A percentile compares a stretch with the other conserved stretches of the same genome.
These are phyloP conservation scores for Rhinophrynus dorsalis DNA, from an alignment of 2,797 vertebrate genomes.

Conservation along the genomic window DNA sequence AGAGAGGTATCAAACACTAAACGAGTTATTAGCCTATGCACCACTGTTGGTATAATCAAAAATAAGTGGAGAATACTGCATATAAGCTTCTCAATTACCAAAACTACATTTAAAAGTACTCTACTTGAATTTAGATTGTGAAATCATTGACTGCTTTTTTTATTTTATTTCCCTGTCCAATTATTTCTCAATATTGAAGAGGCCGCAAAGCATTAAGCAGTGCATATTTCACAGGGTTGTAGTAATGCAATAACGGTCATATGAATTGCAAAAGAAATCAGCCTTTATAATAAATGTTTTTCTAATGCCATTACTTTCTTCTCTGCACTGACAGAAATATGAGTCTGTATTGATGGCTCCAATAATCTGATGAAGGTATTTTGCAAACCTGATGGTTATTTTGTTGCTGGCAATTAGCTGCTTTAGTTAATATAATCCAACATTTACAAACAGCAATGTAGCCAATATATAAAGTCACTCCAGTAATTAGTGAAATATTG, in stretches of 20 bases:
- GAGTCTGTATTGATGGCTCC: conserved; percentile 56
- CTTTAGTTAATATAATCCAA: conserved; percentile 67
- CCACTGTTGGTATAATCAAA: not conserved
- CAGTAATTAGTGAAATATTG: conserved; percentile 64
- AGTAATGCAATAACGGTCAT: conserved; percentile 67
- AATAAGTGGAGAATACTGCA: conserved; percentile 55
- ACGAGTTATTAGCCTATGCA: not conserved
- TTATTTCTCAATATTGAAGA: conserved; percentile 70
- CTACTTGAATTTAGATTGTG: conserved; percentile 67
- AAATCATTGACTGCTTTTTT: conserved; percentile 61
- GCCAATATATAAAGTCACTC: conserved; percentile 61
- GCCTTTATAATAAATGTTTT: conserved; percentile 65
- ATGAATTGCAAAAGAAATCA: conserved; percentile 66
- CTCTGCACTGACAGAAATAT: conserved; percentile 60
- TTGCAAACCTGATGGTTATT: conserved; percentile 63
- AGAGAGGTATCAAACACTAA: too few species aligned
- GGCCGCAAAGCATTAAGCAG: conserved; percentile 72
- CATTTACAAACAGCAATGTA: conserved; percentile 66
- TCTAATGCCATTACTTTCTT: conserved; percentile 69
- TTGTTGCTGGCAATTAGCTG: conserved; percentile 65
- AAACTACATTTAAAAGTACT: conserved; percentile 67
- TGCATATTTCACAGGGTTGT: conserved; percentile 62
- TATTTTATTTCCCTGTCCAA: conserved; percentile 56
- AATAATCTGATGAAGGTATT: conserved; percentile 61
- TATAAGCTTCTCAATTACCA: conserved; percentile 66